A percentile compares a stretch with the other conserved stretches of the same genome.
Evolutionary conservation across 2,113 vertebrate genomes (phyloP).

Genomic region (Zeus faber): DNA sequence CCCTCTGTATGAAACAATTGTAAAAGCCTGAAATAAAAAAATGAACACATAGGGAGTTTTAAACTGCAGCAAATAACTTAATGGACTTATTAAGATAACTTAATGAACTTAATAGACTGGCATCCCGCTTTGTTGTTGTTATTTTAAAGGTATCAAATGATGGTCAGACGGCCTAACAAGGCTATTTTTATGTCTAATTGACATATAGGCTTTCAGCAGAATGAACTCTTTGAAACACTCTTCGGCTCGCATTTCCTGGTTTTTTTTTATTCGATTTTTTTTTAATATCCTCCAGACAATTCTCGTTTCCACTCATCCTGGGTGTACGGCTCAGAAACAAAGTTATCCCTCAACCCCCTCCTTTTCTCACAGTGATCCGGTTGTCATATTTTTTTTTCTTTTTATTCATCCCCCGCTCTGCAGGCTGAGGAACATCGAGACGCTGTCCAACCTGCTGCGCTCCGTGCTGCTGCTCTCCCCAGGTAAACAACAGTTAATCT

Average conservation of each 20-base stretch:
- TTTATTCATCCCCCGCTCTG: neutral
- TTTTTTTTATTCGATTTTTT: too few relatives aligned
- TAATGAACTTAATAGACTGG: too few relatives aligned
- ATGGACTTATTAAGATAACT: too few relatives aligned
- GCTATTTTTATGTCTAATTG: constrained; percentile 6
- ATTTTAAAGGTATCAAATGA: too few relatives aligned
- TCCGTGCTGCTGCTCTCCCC: constrained; percentile 84
- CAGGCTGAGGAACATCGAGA: constrained; percentile 88
- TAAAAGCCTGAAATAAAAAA: too few relatives aligned
- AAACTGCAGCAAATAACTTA: too few relatives aligned
- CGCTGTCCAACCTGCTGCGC: constrained; percentile 84
- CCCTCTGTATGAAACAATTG: too few relatives aligned
- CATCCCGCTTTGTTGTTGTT: too few relatives aligned
- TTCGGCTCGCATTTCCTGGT: constrained; percentile 32
- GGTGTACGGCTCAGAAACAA: constrained; percentile 26
- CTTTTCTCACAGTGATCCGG: constrained; percentile 36
- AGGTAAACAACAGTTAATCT: constrained; percentile 67
- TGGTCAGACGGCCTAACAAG: too few relatives aligned
- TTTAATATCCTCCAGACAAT: constrained; percentile 43
- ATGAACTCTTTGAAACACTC: constrained; percentile 23
- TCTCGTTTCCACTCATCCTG: constrained; percentile 41
- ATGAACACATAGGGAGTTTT: too few relatives aligned
- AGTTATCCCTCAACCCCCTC: constrained; percentile 14
- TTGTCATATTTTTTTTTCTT: constrained; percentile 19
- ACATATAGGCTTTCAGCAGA: constrained; percentile 35